phyloP scores from a whole-genome alignment of 2,797 vertebrate genomes.

The Rhynchotus rufescens region DNA sequence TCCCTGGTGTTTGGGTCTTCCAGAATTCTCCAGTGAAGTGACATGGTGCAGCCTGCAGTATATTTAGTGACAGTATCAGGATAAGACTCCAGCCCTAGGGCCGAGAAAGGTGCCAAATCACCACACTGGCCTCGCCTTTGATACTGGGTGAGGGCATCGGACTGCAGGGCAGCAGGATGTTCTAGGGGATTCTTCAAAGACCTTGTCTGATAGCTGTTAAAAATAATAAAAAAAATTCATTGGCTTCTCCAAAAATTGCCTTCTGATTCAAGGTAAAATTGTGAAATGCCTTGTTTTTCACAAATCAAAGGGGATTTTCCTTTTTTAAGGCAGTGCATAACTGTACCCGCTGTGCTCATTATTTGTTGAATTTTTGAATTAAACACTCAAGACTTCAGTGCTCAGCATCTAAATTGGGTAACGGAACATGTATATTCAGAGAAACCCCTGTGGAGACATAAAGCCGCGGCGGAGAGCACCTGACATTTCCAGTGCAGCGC shows the following conservation, averaged over 20 bases:
- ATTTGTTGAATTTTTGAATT: background rate
- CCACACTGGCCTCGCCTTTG: background rate
- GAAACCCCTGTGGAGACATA: background rate
- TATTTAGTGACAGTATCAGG: background rate
- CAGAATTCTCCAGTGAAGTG: background rate
- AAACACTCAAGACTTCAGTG: background rate
- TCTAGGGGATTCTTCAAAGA: background rate
- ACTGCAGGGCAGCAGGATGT: background rate
- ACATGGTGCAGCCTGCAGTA: background rate
- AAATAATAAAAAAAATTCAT: background rate
- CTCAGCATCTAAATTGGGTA: background rate
- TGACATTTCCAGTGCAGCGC: background rate
- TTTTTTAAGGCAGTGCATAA: background rate
- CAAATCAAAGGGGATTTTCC: background rate
- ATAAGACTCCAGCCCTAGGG: background rate
- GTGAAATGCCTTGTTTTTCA: background rate
- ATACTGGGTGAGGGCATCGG: background rate
- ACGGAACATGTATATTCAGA: background rate
- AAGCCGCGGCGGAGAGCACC: background rate
- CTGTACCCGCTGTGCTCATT: background rate
- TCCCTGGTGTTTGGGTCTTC: accelerated
- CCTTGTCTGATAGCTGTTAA: background rate
- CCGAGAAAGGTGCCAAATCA: too few relatives aligned
- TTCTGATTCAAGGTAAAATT: background rate
- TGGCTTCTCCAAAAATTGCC: background rate